Evolutionary conservation across 2,797 vertebrate species (phyloP).

Genomic region (Pipistrellus kuhlii): DNA sequence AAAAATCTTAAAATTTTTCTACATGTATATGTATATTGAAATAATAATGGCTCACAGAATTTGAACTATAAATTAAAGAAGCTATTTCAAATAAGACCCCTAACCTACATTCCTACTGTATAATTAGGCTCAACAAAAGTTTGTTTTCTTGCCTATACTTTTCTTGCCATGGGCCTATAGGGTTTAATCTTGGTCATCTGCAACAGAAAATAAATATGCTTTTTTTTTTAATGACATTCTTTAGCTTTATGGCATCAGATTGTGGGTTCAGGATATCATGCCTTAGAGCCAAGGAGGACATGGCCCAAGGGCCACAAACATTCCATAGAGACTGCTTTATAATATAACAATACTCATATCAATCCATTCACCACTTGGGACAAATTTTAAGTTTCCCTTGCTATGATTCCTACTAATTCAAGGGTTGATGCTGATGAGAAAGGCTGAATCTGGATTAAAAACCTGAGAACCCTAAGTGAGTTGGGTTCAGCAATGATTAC

Average conservation of each 20-base stretch:
- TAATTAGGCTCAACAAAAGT: neutral
- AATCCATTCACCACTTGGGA: neutral
- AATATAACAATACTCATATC: neutral
- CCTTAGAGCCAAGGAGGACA: neutral
- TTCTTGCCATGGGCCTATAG: neutral
- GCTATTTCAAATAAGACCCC: neutral
- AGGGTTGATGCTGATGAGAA: neutral
- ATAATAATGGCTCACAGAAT: neutral
- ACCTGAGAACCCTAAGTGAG: too few species aligned
- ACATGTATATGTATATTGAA: neutral
- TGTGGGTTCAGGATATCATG: neutral
- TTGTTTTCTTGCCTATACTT: conserved; percentile 13
- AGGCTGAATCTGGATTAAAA: neutral
- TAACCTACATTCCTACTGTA: neutral
- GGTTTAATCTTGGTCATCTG: neutral
- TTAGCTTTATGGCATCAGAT: neutral
- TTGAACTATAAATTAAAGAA: neutral
- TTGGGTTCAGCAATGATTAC: neutral
- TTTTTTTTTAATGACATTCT: neutral
- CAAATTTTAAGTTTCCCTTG: neutral
- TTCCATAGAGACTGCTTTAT: neutral
- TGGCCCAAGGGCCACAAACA: neutral
- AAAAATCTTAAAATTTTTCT: neutral
- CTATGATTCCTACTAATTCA: neutral
- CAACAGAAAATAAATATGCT: neutral